phyloP scores from a whole-genome alignment of 2,888 invertebrate species.

The Malachius bipustulatus region DNA sequence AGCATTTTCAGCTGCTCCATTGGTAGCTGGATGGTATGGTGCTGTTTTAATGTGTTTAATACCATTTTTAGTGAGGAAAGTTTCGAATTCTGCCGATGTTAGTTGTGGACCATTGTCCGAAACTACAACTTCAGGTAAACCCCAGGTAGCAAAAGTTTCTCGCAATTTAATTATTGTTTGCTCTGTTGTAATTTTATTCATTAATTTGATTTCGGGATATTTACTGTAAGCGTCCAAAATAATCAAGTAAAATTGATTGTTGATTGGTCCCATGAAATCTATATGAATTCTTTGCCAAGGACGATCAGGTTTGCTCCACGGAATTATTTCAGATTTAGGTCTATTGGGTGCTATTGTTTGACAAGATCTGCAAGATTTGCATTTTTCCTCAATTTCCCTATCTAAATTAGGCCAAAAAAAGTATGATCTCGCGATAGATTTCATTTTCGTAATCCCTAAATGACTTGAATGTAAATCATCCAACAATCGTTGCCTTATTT shows the following conservation, averaged over 20 bases:
- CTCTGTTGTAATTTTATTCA: slow-evolving; percentile 10
- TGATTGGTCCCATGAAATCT: slow-evolving; percentile 31
- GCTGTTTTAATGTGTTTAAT: not conserved
- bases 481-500: slow-evolving; percentile 12
- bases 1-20: slow-evolving; percentile 2
- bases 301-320: slow-evolving; percentile 21
- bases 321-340: slow-evolving; percentile 23
- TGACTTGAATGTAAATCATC: slow-evolving; percentile 17
- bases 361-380: slow-evolving; percentile 22
- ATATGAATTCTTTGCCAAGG: slow-evolving; percentile 33
- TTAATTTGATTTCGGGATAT: slow-evolving; percentile 31
- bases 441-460: slow-evolving; percentile 21
- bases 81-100: not conserved
- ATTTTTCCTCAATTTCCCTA: slow-evolving; percentile 21
- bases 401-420: slow-evolving; percentile 25
- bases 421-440: slow-evolving; percentile 17
- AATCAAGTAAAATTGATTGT: slow-evolving; percentile 14
- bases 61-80: not conserved
- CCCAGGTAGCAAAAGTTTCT: slow-evolving; percentile 9
- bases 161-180: slow-evolving; percentile 8
- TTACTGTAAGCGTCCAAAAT: slow-evolving; percentile 34
- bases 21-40: slow-evolving; percentile 2
- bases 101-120: slow-evolving; percentile 12
- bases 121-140: slow-evolving; percentile 21
- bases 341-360: slow-evolving; percentile 18